phyloP scores from a whole-genome alignment of 2,113 vertebrate species.

The Capricornis sumatraensis region DNA sequence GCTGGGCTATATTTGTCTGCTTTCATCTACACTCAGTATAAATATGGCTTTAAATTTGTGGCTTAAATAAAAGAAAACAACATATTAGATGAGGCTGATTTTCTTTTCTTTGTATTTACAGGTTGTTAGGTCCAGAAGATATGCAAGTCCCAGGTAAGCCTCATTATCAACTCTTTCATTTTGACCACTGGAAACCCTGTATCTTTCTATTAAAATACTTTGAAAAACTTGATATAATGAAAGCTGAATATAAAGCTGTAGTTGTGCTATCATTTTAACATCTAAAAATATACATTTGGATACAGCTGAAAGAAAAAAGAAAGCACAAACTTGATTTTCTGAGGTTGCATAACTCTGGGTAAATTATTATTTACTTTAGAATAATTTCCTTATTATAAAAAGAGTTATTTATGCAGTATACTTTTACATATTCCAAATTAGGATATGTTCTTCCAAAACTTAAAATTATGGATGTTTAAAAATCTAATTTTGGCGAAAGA shows the following conservation, averaged over 20 bases:
- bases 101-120: background rate
- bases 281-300: constrained; percentile 10
- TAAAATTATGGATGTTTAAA: background rate
- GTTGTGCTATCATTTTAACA: background rate
- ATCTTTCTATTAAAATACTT: background rate
- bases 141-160: background rate
- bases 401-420: background rate
- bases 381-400: background rate
- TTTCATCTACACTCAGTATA: background rate
- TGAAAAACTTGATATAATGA: background rate
- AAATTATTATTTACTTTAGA: constrained; percentile 17
- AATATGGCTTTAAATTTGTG: background rate
- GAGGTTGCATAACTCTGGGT: background rate
- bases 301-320: background rate
- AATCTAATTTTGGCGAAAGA: background rate
- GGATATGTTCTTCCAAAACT: background rate
- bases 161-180: background rate
- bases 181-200: background rate
- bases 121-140: background rate
- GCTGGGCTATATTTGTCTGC: background rate
- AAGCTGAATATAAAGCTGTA: background rate
- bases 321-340: background rate
- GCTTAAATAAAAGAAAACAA: constrained; percentile 13
- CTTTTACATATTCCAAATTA: background rate
- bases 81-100: background rate